Evolutionary conservation across 2,888 invertebrate species (phyloP), one percentile per base, ranked within the genome.

Genomic region (Hoplodrina ambigua): DNA sequence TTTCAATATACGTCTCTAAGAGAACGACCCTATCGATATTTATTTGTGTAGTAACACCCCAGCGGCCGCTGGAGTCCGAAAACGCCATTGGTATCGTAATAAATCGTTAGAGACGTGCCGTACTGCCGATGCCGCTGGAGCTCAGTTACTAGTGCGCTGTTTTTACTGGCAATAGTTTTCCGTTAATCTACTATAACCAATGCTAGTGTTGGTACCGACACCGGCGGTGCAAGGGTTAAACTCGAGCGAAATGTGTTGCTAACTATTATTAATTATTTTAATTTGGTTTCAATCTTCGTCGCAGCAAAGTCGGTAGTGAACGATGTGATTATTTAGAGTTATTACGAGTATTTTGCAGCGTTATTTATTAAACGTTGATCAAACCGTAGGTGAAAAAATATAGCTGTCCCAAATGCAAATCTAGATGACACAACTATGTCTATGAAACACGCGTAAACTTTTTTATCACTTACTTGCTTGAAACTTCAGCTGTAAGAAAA

Each of bases 11-110:
- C 87, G 88, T 88, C 87, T 87, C 85, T 86, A 85, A 89, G 89
- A 88, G 88, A 87, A 87, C 88, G 88, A 91, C 87, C 89, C 89
- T 87, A 87, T 88, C 85, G 87, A 90, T 91, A 93, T 93, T 92
- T 94, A 94, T 94, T 93, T 92, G 90, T 89, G 91, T 89, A 89
- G 90, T 90, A 91, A 91, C 92, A 91, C 90, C 88, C 89, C 77
- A 86, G 85, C 80, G 88, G 88, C 88, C 88, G 89, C 80, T 77
- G 87, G 88, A 89, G 87, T 90, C 88, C 89, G 88, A 90, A 92
- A 90, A 90, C 87, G 87, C 88, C 87, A 90, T 91, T 90, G 91
- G 89, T 88, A 90, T 89, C 85, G 90, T 87, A 89, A 93, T 94
- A 93, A 94, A 94, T 94, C 89, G 90, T 88, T 83, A 89, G 84